Base-by-base conservation (phyloP, 2,888 invertebrate genomes). In the Schrankia costaestrigalis region DNA sequence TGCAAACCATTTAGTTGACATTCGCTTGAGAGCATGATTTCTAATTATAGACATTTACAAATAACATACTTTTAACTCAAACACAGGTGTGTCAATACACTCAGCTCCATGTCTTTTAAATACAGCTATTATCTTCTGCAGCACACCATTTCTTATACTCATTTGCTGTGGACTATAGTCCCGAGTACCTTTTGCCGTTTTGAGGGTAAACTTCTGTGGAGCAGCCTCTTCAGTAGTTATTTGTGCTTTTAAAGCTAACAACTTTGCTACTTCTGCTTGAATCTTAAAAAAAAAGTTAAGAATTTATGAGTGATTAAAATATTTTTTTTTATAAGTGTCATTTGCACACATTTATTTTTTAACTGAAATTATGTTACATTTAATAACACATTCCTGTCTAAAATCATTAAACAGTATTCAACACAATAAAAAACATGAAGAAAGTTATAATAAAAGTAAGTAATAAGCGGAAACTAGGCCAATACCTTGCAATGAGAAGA, bases 91-190 rank as follows among this genome's bases (percentile, higher is more conserved):
- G 69, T 99, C 99, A 68, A 99, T 98, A 11, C 97, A 96, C 71
- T 97, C 97, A 10, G 98, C 99, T 21, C 99, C 99, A 68, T 99
- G 99, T 48, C 93, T 94, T 74, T 98, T 97, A 74, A 99, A 99
- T 35, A 97, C 94, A 3, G 90, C 78, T 11, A 95, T 90, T 46
- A 99, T 96, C 78, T 95, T 96, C 41, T 94, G 91, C 50, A 99
- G 88, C 1, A 97, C 96, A 41, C 90, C 89, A 61, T 96, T 93
- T 15, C 99, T 91, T 39, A 99, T 89, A 0, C 96, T 93, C 98
- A 98, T 99, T 82, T 98, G 97, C 59, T 95, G 93, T 0, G 99
- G 97, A 39, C 91, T 93, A 84, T 96, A 99, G 75, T 99, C 99
- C 36, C 98, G 90, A 0, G 99, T 99, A 3, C 98, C 96, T 78